Percentiles rank a stretch among this genome's conserved stretches.
Evolutionary conservation across 2,113 vertebrate genomes (phyloP).

Genomic region (Anguilla rostrata): DNA sequence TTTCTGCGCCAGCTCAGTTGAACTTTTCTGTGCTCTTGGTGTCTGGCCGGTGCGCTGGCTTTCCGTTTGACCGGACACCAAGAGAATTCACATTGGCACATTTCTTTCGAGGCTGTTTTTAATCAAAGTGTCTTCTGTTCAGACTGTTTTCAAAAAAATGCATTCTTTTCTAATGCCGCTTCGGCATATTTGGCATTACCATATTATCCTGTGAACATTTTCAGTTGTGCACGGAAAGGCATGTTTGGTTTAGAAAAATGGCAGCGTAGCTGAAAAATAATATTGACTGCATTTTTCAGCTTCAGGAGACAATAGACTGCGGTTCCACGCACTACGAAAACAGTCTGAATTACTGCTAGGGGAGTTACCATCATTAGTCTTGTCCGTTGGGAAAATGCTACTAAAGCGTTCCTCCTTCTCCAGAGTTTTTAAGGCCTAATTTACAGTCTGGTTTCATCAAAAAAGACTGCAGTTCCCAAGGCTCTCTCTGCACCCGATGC

Average conservation of each 20-base stretch:
- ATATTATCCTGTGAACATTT: not conserved
- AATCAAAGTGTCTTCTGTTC: not conserved
- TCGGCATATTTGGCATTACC: not conserved
- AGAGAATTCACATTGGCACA: not conserved
- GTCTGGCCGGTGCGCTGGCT: conserved; percentile 8
- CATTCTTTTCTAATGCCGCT: not conserved
- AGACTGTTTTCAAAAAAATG: not conserved
- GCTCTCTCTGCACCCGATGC: not conserved
- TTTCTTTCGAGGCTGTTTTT: not conserved
- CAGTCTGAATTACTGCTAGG: not conserved
- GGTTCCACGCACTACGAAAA: too few relatives aligned
- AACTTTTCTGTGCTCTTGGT: not conserved
- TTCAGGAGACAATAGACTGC: not conserved
- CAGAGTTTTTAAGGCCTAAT: not conserved
- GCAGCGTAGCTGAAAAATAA: not conserved
- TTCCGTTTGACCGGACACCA: not conserved
- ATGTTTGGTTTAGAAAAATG: not conserved
- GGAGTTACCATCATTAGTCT: not conserved
- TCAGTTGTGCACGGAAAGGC: not conserved
- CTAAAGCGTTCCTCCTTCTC: not conserved
- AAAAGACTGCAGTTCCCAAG: not conserved
- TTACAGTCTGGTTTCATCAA: not conserved
- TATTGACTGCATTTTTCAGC: not conserved
- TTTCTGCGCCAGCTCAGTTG: conserved; percentile 7
- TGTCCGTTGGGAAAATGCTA: not conserved